Base-by-base conservation (phyloP, 1,140 invertebrate genomes). In the Drepana arcuata region DNA sequence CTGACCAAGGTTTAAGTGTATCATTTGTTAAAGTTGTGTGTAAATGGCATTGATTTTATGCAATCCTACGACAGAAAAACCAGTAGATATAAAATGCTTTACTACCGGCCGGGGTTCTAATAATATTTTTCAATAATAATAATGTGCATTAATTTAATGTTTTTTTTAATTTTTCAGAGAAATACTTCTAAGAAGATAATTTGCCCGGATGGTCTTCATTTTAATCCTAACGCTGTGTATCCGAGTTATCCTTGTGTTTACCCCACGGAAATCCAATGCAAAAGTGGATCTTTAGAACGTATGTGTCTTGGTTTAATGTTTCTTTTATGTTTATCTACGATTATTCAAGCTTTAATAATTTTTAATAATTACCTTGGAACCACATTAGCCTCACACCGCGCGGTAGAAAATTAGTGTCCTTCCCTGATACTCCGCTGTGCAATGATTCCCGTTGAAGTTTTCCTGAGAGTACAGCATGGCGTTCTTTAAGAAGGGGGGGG, bases 161-260 rank as follows among this genome's bases (percentile, higher is more conserved):
- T n/a, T 3, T 18, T 28, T 39, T 27, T 40, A 43, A 39, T 30
- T 31, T 64, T 61, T 21, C 53, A 75, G 71, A 14, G 42, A n/a
- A 16, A 46, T 11, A 26, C 32, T 16, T 42, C 62, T 14, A 23
- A 36, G 7, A 51, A 47, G 41, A 36, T 49, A 16, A n/a, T 28
- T 7, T 75, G 71, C 18, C 64, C 62, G 2, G 51, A 63, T 44
- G 62, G 65, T 28, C 54, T 67, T n/a, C 43, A 60, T 23, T 75
- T 66, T 32, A 60, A 74, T 23, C 46, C 47, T 16, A 35, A 40
- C 10, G 48, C 53, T 0, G 24, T 34, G 21, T 63, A 52, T 47
- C 49, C 53, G 3, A 40, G 60, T n/a, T 62, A 59, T 29, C 69
- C 69, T 13, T 77, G 69, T 30, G 42, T 29, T 3, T 55, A 62